phyloP scores from a whole-genome alignment of 2,797 vertebrate species.

The Pachyuromys duprasi region DNA sequence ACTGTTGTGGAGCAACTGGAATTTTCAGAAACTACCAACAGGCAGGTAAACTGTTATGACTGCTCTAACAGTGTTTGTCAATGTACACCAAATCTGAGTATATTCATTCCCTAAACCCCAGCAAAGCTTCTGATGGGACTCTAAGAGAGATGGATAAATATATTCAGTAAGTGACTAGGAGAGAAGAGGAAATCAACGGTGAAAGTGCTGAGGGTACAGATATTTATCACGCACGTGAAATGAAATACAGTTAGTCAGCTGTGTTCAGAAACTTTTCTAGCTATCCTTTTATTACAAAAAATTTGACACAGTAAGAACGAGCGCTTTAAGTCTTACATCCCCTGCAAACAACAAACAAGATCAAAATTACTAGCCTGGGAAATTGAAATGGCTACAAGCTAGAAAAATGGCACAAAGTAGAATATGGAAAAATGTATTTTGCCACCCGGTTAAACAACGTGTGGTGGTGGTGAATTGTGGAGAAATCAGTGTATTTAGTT shows the following conservation, averaged over 20 bases:
- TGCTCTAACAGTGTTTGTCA: conserved; percentile 2
- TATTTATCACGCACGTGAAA: conserved; percentile 16
- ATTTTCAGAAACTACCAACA: neutral
- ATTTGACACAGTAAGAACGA: neutral
- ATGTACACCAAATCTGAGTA: neutral
- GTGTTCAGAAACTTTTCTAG: neutral
- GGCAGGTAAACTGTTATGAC: neutral
- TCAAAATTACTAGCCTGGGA: neutral
- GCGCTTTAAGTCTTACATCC: neutral
- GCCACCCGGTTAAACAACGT: neutral
- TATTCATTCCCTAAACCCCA: neutral
- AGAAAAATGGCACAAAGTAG: neutral
- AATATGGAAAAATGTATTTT: neutral
- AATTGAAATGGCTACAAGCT: neutral
- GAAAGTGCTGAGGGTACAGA: neutral
- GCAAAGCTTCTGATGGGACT: neutral
- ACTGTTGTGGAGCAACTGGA: conserved; percentile 10
- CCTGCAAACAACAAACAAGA: neutral
- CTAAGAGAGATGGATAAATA: neutral
- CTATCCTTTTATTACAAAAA: neutral
- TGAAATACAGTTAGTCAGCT: neutral
- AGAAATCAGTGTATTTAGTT: neutral
- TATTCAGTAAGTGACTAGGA: neutral
- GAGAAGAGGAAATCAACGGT: neutral
- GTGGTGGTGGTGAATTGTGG: neutral